A percentile compares a stretch with the other conserved stretches of the same genome.
These are phyloP conservation scores for Hoplias malabaricus DNA, from an alignment of 2,113 vertebrate species.

Conservation along the genomic window DNA sequence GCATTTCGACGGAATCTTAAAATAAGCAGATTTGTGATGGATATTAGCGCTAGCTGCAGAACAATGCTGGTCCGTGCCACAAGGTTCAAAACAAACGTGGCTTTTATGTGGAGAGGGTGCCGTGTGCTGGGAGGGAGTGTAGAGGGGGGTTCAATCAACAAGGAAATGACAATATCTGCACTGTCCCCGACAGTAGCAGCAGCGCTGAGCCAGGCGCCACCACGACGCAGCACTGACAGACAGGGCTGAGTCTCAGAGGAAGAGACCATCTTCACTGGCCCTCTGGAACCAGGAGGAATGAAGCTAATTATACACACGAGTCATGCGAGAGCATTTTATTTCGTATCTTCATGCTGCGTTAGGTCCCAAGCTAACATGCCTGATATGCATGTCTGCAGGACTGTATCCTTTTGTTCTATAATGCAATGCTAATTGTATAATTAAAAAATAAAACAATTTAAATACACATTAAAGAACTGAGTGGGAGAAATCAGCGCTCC, in stretches of 20 bases:
- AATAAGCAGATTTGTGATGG: slow-evolving; percentile 70
- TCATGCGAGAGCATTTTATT: neutral
- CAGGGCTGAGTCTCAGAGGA: slow-evolving; percentile 35
- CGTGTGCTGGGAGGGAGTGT: slow-evolving; percentile 23
- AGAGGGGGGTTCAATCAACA: slow-evolving; percentile 14
- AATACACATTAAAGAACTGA: neutral
- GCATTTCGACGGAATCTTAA: slow-evolving; percentile 71
- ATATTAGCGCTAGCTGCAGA: slow-evolving; percentile 50
- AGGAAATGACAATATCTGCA: slow-evolving; percentile 50
- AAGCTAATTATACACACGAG: neutral
- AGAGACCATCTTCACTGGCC: slow-evolving; percentile 5
- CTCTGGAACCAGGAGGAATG: slow-evolving; percentile 17
- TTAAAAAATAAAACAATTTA: neutral
- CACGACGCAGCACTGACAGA: slow-evolving; percentile 36
- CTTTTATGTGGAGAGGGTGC: slow-evolving; percentile 50
- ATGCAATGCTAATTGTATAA: neutral
- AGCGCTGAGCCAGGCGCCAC: slow-evolving; percentile 40
- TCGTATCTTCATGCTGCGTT: neutral
- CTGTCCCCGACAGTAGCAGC: slow-evolving; percentile 33
- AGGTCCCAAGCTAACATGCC: too few relatives aligned
- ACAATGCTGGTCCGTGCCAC: slow-evolving; percentile 63
- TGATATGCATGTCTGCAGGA: neutral
- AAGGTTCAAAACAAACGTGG: slow-evolving; percentile 44
- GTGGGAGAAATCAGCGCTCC: neutral
- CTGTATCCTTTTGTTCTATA: neutral